Conservation (phyloP, 2,797 vertebrate species). For the Anolis apletophallus region DNA sequence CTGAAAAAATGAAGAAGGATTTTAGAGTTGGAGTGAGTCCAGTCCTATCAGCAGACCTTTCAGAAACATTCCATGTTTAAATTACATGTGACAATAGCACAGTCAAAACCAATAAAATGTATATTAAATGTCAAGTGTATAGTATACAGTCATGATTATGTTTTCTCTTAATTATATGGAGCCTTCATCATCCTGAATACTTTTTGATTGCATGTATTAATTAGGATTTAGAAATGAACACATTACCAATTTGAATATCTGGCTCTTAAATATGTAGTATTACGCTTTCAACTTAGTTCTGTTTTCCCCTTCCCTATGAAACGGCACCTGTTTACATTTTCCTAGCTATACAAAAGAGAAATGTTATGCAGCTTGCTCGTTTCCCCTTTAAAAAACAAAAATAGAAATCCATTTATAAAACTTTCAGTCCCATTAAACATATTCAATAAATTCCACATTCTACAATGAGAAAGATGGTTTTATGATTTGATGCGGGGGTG, state of each 20-base stretch:
- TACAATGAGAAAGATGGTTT: slow-evolving; percentile 77
- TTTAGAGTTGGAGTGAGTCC: slow-evolving; percentile 66
- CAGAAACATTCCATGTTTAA: slow-evolving; percentile 64
- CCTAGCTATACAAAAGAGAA: slow-evolving; percentile 52
- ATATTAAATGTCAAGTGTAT: slow-evolving; percentile 76
- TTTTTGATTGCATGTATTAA: slow-evolving; percentile 69
- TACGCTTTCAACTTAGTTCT: slow-evolving; percentile 48
- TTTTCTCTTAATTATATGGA: slow-evolving; percentile 61
- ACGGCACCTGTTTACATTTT: slow-evolving; percentile 67
- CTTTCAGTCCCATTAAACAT: slow-evolving; percentile 74
- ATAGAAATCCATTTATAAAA: slow-evolving; percentile 68
- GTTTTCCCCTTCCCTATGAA: neutral
- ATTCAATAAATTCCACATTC: slow-evolving; percentile 69
- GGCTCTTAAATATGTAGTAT: slow-evolving; percentile 58
- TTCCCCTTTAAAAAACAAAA: slow-evolving; percentile 47
- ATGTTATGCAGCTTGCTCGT: slow-evolving; percentile 44
- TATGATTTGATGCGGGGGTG: slow-evolving; percentile 75
- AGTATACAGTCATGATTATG: slow-evolving; percentile 63
- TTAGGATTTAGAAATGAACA: slow-evolving; percentile 70
- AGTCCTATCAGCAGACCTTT: neutral
- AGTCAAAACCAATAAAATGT: slow-evolving; percentile 73
- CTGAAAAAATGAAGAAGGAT: slow-evolving; percentile 74
- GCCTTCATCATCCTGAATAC: slow-evolving; percentile 66
- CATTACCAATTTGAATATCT: slow-evolving; percentile 63
- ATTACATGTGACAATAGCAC: slow-evolving; percentile 57